phyloP scores from a whole-genome alignment of 2,888 invertebrate species.

The Diogma glabrata region DNA sequence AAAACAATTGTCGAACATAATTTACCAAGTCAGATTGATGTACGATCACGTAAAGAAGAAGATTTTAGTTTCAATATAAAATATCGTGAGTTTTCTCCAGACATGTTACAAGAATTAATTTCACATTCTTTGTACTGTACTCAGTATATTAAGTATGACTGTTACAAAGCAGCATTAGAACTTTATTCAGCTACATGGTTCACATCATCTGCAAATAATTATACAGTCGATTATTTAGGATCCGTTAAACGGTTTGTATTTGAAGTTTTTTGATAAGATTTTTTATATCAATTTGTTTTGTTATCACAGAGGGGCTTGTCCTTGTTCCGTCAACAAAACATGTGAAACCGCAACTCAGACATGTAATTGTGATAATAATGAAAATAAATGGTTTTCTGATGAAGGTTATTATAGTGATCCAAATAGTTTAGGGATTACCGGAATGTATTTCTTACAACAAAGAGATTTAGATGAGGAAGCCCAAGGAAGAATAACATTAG shows the following conservation, averaged over 20 bases:
- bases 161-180: slow-evolving; percentile 76
- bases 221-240: slow-evolving; percentile 73
- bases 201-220: slow-evolving; percentile 62
- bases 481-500: slow-evolving; percentile 76
- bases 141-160: slow-evolving; percentile 82
- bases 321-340: slow-evolving; percentile 64
- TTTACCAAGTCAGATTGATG: slow-evolving; percentile 80
- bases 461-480: slow-evolving; percentile 71
- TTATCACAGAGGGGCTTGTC: slow-evolving; percentile 53
- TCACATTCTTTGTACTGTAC: slow-evolving; percentile 82
- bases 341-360: slow-evolving; percentile 71
- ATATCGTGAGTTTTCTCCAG: slow-evolving; percentile 79
- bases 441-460: slow-evolving; percentile 83
- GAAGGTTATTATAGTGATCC: slow-evolving; percentile 74
- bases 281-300: slow-evolving; percentile 5
- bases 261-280: slow-evolving; percentile 14
- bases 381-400: slow-evolving; percentile 80
- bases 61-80: slow-evolving; percentile 78
- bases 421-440: slow-evolving; percentile 74
- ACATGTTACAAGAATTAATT: slow-evolving; percentile 83
- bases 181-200: slow-evolving; percentile 85
- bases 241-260: slow-evolving; percentile 58
- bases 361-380: slow-evolving; percentile 84
- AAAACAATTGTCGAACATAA: slow-evolving; percentile 87
- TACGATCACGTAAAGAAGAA: slow-evolving; percentile 61